Evolutionary conservation across 2,888 invertebrate species (phyloP).

Genomic region (Xylota segnis): DNA sequence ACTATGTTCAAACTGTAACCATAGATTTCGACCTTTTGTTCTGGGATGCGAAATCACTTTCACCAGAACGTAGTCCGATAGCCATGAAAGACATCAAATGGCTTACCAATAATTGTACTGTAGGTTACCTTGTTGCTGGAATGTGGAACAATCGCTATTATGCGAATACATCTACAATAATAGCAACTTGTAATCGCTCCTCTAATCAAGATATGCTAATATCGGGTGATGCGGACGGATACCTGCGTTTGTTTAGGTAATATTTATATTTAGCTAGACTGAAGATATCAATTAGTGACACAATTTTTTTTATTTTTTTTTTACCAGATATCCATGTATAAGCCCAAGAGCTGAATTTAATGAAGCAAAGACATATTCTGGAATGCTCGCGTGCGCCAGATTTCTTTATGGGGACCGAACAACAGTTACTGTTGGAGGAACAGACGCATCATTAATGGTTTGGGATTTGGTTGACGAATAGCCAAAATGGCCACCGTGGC

Average conservation of each 20-base stretch:
- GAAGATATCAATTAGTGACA: background rate
- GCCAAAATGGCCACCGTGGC: slow-evolving; percentile 85
- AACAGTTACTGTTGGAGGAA: slow-evolving; percentile 93
- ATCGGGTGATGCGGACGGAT: slow-evolving; percentile 95
- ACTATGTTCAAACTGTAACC: slow-evolving; percentile 94
- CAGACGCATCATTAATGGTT: slow-evolving; percentile 95
- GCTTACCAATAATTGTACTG: slow-evolving; percentile 94
- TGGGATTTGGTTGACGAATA: slow-evolving; percentile 91
- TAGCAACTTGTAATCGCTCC: slow-evolving; percentile 92
- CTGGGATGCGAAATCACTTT: slow-evolving; percentile 95
- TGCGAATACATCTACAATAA: slow-evolving; percentile 92
- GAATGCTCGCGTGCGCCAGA: slow-evolving; percentile 90
- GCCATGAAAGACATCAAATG: slow-evolving; percentile 96
- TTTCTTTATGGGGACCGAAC: slow-evolving; percentile 95
- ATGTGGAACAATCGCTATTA: slow-evolving; percentile 97
- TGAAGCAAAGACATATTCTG: slow-evolving; percentile 94
- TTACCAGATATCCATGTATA: slow-evolving; percentile 94
- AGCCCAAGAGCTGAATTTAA: slow-evolving; percentile 94
- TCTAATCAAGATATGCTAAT: slow-evolving; percentile 93
- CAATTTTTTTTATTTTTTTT: slow-evolving; percentile 75
- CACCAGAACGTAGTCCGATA: slow-evolving; percentile 94
- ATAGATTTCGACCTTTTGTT: slow-evolving; percentile 95
- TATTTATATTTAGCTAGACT: background rate
- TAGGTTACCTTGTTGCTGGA: slow-evolving; percentile 94
- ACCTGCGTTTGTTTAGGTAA: slow-evolving; percentile 92